These are phyloP conservation scores for Dryobates pubescens DNA, from an alignment of 2,797 vertebrate species.

Conservation along the genomic window DNA sequence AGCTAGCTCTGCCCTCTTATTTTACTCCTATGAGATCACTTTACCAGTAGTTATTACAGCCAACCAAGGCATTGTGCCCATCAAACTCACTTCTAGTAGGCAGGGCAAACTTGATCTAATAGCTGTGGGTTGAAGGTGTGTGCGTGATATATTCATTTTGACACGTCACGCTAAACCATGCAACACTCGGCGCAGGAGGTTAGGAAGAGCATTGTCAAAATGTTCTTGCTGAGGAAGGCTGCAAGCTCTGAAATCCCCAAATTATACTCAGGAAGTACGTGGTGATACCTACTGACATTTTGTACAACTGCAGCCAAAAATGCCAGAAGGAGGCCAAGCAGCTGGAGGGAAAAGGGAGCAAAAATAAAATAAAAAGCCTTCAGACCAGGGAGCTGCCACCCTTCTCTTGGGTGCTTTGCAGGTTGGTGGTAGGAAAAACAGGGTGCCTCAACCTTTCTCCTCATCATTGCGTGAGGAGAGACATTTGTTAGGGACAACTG, in stretches of 20 bases:
- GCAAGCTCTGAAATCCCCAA: not conserved
- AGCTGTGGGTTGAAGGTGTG: not conserved
- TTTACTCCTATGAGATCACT: not conserved
- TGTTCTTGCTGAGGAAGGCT: rapidly evolving
- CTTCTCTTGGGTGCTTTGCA: not conserved
- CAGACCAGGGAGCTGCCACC: not conserved
- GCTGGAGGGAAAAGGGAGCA: not conserved
- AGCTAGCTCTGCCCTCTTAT: not conserved
- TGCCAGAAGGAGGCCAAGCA: not conserved
- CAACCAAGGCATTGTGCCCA: not conserved
- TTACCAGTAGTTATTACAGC: not conserved
- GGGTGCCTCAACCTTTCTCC: not conserved
- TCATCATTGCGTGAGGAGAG: rapidly evolving
- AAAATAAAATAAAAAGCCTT: not conserved
- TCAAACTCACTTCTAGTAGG: not conserved
- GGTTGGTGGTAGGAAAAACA: not conserved
- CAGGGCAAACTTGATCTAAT: not conserved
- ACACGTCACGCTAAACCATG: not conserved
- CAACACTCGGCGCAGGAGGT: not conserved
- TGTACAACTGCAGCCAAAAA: not conserved
- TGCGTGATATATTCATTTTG: not conserved
- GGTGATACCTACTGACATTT: not conserved
- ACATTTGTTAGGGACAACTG: not conserved
- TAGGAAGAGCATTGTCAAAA: not conserved
- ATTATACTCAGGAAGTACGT: rapidly evolving